Conservation (phyloP, 1,140 invertebrate species). For the Drosophila guanche region DNA sequence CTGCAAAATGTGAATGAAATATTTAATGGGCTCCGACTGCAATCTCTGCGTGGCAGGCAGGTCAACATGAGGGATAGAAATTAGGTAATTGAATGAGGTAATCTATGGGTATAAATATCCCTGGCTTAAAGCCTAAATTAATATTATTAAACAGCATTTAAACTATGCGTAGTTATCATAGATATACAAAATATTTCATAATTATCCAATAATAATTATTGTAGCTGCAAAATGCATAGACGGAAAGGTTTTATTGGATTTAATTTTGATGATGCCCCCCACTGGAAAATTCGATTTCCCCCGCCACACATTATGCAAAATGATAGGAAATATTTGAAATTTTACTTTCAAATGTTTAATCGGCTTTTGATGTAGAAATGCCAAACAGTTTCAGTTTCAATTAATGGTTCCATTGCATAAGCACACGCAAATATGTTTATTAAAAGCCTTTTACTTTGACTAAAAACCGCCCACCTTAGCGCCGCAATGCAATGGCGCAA, state of each 20-base stretch:
- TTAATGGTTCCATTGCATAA: slow-evolving; percentile 58
- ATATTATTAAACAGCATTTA: too few relatives aligned
- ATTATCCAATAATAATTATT: not conserved
- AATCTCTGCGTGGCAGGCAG: slow-evolving; percentile 14
- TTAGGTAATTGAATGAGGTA: not conserved
- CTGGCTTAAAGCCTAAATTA: not conserved
- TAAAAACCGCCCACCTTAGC: slow-evolving; percentile 36
- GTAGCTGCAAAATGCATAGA: too few relatives aligned
- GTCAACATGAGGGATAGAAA: slow-evolving; percentile 1
- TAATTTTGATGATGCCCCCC: not conserved
- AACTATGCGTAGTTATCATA: not conserved
- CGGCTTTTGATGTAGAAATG: slow-evolving; percentile 48
- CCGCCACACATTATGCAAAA: slow-evolving; percentile 6
- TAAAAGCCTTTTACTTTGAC: slow-evolving; percentile 73
- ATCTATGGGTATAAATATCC: not conserved
- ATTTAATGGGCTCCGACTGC: slow-evolving; percentile 44
- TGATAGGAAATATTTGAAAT: slow-evolving; percentile 23
- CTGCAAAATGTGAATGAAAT: slow-evolving; percentile 63
- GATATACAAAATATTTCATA: not conserved
- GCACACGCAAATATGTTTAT: slow-evolving; percentile 63
- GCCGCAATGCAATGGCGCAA: not conserved
- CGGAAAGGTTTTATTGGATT: too few relatives aligned
- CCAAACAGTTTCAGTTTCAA: slow-evolving; percentile 28
- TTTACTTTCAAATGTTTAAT: slow-evolving; percentile 49
- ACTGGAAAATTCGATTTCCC: not conserved